Conservation (phyloP, 2,113 vertebrate species). For the Oriolus oriolus region DNA sequence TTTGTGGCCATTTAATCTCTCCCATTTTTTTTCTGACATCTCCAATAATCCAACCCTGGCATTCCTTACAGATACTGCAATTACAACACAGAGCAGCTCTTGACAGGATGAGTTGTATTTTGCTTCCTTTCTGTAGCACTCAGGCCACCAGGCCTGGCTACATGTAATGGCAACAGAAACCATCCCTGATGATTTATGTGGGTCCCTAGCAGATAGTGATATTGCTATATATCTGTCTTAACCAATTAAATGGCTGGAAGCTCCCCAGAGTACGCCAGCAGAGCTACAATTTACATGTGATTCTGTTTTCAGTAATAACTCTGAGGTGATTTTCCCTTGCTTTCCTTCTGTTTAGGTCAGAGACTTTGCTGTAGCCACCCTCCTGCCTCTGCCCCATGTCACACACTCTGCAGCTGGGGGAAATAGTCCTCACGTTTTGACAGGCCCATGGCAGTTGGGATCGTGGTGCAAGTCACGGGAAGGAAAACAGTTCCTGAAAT, state of each 20-base stretch:
- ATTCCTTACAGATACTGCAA: background rate
- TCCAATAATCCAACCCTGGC: conserved; percentile 26
- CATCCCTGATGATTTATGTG: background rate
- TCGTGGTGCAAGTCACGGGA: rapidly evolving
- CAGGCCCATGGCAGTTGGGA: background rate
- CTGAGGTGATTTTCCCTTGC: background rate
- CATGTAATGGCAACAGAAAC: conserved; percentile 2
- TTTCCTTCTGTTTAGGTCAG: background rate
- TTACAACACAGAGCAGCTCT: conserved; percentile 13
- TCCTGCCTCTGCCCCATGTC: background rate
- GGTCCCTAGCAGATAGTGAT: background rate
- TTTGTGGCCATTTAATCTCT: conserved; percentile 27
- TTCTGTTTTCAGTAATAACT: background rate
- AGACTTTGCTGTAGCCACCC: background rate
- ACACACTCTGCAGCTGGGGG: background rate
- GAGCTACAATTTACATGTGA: conserved; percentile 2
- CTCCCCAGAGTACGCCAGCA: background rate
- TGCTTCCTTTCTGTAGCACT: background rate
- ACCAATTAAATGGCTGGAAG: background rate
- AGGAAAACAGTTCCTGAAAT: background rate
- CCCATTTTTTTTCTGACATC: conserved; percentile 50
- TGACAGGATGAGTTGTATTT: conserved; percentile 14
- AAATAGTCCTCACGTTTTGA: background rate
- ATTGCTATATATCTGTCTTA: conserved; percentile 3
- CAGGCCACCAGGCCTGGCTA: background rate